phyloP scores from a whole-genome alignment of 1,140 invertebrate genomes.

The Hylaeus volcanicus region DNA sequence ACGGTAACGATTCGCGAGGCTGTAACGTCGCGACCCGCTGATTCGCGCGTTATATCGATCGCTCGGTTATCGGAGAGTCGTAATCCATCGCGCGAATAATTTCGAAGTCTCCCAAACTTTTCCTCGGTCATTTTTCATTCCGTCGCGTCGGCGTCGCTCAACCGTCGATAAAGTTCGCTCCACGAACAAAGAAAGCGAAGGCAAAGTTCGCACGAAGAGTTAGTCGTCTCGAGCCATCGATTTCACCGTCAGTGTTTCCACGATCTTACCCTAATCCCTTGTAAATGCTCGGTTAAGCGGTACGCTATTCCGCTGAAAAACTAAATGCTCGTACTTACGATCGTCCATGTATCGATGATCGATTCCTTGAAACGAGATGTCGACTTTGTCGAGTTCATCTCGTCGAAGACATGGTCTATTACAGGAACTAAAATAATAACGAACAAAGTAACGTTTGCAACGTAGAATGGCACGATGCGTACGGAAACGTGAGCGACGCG shows the following conservation, averaged over 20 bases:
- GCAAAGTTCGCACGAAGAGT: background rate
- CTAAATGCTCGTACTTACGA: no score
- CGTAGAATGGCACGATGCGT: background rate
- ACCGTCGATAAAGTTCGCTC: background rate
- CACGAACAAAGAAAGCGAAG: background rate
- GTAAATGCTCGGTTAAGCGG: no score
- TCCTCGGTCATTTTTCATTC: background rate
- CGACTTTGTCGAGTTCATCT: background rate
- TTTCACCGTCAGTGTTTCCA: background rate
- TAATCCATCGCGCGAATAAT: constrained; percentile 1
- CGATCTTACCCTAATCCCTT: no score
- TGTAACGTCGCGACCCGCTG: no score
- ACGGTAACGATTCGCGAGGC: background rate
- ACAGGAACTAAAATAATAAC: no score
- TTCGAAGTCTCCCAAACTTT: background rate
- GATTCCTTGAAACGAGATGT: background rate
- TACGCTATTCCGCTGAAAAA: no score
- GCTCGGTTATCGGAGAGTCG: constrained; percentile 5
- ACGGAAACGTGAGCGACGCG: no score
- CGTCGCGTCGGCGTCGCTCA: background rate
- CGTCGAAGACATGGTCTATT: background rate
- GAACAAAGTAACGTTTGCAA: no score
- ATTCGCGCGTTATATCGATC: background rate
- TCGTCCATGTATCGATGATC: background rate
- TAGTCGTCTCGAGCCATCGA: background rate